These are phyloP conservation scores for Dipodomys spectabilis DNA, from an alignment of 2,113 vertebrate genomes.

Conservation along the genomic window DNA sequence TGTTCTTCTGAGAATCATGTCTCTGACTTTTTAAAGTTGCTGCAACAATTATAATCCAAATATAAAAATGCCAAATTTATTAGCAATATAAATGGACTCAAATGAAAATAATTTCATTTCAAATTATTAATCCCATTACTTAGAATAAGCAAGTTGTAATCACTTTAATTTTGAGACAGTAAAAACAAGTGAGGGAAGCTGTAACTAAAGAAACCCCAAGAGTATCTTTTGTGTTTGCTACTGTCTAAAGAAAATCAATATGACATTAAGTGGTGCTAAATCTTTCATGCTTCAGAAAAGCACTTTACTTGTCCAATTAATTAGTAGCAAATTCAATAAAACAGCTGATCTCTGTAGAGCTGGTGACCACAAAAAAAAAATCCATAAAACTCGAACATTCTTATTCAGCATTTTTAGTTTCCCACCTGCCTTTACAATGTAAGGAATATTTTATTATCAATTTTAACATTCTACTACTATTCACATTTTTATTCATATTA, in stretches of 20 bases:
- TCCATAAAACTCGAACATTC: neutral
- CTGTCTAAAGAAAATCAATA: conserved; percentile 82
- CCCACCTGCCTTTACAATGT: neutral
- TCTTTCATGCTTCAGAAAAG: conserved; percentile 68
- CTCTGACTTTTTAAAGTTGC: neutral
- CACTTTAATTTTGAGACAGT: conserved; percentile 53
- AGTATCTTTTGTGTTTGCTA: conserved; percentile 70
- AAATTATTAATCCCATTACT: conserved; percentile 10
- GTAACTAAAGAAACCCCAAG: conserved; percentile 71
- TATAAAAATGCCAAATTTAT: neutral
- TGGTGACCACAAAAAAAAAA: conserved; percentile 30
- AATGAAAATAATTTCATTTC: conserved; percentile 42
- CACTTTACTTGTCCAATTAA: conserved; percentile 62
- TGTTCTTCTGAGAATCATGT: neutral
- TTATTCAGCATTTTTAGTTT: neutral
- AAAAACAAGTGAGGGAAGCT: conserved; percentile 39
- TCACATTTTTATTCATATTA: neutral
- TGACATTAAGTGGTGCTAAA: conserved; percentile 70
- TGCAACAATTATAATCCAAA: neutral
- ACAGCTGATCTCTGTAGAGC: conserved; percentile 48
- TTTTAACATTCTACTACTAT: neutral
- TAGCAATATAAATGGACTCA: neutral
- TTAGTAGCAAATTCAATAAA: conserved; percentile 63
- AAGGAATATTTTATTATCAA: neutral
- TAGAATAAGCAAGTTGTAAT: neutral